phyloP scores from a whole-genome alignment of 2,888 invertebrate genomes.

The Pterostichus niger region DNA sequence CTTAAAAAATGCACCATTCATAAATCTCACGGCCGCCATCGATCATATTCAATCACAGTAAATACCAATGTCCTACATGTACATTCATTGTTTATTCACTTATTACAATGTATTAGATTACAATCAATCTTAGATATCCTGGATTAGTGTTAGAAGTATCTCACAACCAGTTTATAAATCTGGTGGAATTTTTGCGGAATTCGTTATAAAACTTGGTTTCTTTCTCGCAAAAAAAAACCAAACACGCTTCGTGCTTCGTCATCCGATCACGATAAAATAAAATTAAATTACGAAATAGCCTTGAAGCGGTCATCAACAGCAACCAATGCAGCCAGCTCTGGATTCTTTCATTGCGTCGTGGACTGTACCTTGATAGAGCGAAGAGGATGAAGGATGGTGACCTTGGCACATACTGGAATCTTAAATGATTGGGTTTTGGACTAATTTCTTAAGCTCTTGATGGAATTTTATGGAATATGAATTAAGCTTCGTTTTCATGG shows the following conservation, averaged over 20 bases:
- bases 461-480: not conserved
- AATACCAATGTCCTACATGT: no score
- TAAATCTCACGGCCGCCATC: no score
- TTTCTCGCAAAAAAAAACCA: not conserved
- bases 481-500: no score
- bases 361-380: conserved; percentile 12
- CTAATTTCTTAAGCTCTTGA: no score
- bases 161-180: not conserved
- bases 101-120: no score
- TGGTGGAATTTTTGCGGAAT: not conserved
- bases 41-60: no score
- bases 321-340: not conserved
- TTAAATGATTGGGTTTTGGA: conserved; percentile 23
- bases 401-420: conserved; percentile 41
- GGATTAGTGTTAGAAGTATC: not conserved
- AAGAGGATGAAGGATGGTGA: not conserved
- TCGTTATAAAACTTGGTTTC: conserved; percentile 10
- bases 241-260: conserved; percentile 14
- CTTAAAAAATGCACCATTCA: no score
- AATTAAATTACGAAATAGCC: conserved; percentile 38
- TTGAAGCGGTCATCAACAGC: conserved; percentile 49
- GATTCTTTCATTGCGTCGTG: not conserved
- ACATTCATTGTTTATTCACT: no score
- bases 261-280: conserved; percentile 51
- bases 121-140: not conserved